phyloP scores from a whole-genome alignment of 2,797 vertebrate genomes.

The Podarcis lilfordi region DNA sequence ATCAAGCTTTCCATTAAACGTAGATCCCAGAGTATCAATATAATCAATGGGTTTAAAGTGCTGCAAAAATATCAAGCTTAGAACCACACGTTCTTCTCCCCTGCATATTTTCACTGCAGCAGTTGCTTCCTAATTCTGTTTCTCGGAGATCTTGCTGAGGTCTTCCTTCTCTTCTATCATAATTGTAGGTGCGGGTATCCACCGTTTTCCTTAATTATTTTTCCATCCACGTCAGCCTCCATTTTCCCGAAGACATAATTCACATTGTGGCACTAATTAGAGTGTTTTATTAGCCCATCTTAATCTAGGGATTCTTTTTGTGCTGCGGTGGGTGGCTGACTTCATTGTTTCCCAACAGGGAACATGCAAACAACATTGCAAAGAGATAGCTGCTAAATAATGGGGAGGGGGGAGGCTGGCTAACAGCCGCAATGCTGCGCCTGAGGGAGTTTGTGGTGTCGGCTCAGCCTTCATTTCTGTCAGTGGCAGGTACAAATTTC shows the following conservation, averaged over 20 bases:
- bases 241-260: not conserved
- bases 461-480: not conserved
- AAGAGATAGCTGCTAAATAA: not conserved
- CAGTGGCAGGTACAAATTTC: not conserved
- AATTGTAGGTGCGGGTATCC: not conserved
- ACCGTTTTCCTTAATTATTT: not conserved
- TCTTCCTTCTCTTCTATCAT: conserved; percentile 33
- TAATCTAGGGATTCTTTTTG: not conserved
- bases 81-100: not conserved
- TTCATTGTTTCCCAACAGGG: not conserved
- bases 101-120: not conserved
- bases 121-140: conserved; percentile 47
- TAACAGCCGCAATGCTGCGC: not conserved
- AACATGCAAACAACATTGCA: not conserved
- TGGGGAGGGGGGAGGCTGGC: not conserved
- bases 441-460: not conserved
- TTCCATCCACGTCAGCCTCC: not conserved
- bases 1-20: not conserved
- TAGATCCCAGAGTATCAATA: not conserved
- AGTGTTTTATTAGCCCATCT: not conserved
- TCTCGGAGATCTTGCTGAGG: conserved; percentile 49
- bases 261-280: not conserved
- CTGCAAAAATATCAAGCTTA: not conserved
- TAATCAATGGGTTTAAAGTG: not conserved
- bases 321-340: not conserved